Evolutionary conservation across 2,888 invertebrate genomes (phyloP), one percentile per base, ranked within the genome.

Genomic region (Ornithoptera priamus): DNA sequence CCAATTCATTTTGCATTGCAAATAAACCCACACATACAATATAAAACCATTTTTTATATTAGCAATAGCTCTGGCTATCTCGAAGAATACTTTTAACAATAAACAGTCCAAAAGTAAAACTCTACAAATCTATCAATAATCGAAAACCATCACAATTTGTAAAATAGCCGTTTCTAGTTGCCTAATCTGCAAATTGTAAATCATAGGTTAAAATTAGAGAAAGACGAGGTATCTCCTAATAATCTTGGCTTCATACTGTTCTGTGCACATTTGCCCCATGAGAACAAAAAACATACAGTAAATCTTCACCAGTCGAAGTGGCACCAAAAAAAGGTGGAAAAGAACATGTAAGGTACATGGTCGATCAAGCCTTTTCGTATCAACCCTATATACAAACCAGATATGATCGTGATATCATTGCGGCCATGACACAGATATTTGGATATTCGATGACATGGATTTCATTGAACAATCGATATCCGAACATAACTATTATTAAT

Each of bases 351-450:
- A 53, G 2, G n/a, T n/a, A n/a, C n/a, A 6, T 53, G n/a, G 53
- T n/a, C 53, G 5, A 46, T 46, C 12, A 46, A 2, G 3, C n/a
- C 56, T 6, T 5, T 56, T n/a, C 20, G 42, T 42, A 57, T 36
- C 70, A 71, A 61, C 70, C 70, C 70, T 71, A 82, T 82, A 83
- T 73, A 76, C 79, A 20, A 63, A 36, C 36, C 20, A 67, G 64
- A 62, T 56, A 30, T 22, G 20, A 53, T 30, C 73, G 75, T 77
- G 81, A 79, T 84, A 82, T 84, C 83, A 83, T 72, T 60, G n/a
- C 74, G 84, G 75, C 88, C 88, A 53, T 88, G 88, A 78, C 88
- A 83, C 72, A 78, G 77, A 76, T 82, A 42, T 36, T 64, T 61
- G n/a, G 74, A 76, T 72, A 79, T 79, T 79, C 77, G 78, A 78